These are phyloP conservation scores for Papilio protenor DNA, from an alignment of 2,888 invertebrate species.

Conservation along the genomic window DNA sequence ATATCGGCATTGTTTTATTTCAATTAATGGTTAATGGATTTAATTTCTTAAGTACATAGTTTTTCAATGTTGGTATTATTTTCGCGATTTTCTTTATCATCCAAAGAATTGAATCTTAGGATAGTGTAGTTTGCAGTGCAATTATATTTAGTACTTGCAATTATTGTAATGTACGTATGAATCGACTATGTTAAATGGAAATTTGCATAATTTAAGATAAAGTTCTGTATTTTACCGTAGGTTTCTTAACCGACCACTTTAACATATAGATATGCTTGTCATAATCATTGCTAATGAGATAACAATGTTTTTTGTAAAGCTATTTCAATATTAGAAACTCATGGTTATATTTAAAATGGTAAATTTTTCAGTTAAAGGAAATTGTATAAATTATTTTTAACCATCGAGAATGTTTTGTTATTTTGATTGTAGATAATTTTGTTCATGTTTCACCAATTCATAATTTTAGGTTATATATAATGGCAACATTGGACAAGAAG, in stretches of 20 bases:
- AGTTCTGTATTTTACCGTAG: background rate
- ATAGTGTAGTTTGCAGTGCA: slow-evolving; percentile 34
- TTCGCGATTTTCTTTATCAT: slow-evolving; percentile 29
- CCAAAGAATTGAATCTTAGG: slow-evolving; percentile 39
- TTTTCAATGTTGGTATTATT: background rate
- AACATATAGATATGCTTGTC: background rate
- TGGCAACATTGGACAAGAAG: slow-evolving; percentile 32
- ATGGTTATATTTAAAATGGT: background rate
- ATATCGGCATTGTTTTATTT: slow-evolving; percentile 6
- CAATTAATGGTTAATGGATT: background rate
- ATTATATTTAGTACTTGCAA: slow-evolving; percentile 25
- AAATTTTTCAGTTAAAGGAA: slow-evolving; percentile 10
- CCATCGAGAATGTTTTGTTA: slow-evolving; percentile 5
- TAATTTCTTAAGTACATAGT: slow-evolving; percentile 14
- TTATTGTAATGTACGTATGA: background rate
- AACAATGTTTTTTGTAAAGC: background rate
- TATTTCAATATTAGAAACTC: background rate
- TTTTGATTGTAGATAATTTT: slow-evolving; percentile 14
- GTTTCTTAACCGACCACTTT: background rate
- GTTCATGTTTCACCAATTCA: slow-evolving; percentile 27
- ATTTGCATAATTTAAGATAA: slow-evolving; percentile 40
- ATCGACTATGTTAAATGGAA: slow-evolving; percentile 15
- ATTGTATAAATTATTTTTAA: slow-evolving; percentile 35
- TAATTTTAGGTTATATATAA: slow-evolving; percentile 15
- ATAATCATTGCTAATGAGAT: background rate